phyloP scores from a whole-genome alignment of 2,797 vertebrate genomes.

The Apogon talboti region DNA sequence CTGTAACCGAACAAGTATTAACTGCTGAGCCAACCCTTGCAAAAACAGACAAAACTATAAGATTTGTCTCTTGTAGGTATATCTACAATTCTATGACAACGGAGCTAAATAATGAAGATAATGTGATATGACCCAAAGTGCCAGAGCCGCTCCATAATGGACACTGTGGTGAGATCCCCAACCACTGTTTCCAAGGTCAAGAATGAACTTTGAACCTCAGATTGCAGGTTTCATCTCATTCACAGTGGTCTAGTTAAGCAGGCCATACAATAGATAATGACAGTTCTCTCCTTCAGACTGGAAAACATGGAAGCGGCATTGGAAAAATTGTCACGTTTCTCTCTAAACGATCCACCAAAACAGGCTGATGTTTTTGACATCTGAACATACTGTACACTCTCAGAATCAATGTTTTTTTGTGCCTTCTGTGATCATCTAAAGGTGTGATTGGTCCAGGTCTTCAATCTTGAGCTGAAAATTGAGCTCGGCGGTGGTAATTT shows the following conservation, averaged over 20 bases:
- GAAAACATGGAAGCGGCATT: slow-evolving; percentile 27
- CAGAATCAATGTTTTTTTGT: no score
- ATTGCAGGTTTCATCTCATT: slow-evolving; percentile 42
- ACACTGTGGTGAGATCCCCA: background rate
- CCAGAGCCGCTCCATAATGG: slow-evolving; percentile 6
- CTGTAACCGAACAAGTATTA: no score
- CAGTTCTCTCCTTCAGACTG: slow-evolving; percentile 23
- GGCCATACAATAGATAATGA: slow-evolving; percentile 54
- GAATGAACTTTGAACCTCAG: slow-evolving; percentile 40
- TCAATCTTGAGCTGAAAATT: no score
- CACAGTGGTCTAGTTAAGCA: slow-evolving; percentile 27
- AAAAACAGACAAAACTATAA: no score
- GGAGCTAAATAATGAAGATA: background rate
- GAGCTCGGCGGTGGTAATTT: no score
- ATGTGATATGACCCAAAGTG: slow-evolving; percentile 4
- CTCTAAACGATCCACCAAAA: slow-evolving; percentile 14
- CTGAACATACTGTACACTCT: no score
- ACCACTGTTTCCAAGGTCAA: slow-evolving; percentile 6
- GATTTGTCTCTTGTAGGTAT: no score
- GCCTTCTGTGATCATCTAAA: no score
- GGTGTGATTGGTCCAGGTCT: slow-evolving; percentile 16
- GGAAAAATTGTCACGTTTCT: slow-evolving; percentile 25
- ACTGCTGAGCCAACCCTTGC: no score
- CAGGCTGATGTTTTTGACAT: background rate
- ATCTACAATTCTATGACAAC: no score